Evolutionary conservation across 2,797 vertebrate species (phyloP).

Genomic region (Anguilla marmorata): DNA sequence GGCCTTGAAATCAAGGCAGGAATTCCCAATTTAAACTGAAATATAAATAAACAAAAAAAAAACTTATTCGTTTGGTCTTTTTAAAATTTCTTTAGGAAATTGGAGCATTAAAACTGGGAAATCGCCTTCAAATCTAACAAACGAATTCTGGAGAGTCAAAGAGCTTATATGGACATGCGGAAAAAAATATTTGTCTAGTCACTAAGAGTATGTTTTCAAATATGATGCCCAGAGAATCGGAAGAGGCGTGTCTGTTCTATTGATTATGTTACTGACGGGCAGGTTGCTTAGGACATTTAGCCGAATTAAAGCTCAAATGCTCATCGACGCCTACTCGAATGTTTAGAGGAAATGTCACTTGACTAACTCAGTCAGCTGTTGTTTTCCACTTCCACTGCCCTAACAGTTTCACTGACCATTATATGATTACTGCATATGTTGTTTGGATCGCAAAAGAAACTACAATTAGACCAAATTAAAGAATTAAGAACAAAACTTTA

Average conservation of each 20-base stretch:
- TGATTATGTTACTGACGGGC: constrained; percentile 8
- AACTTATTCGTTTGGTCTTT: too few relatives aligned
- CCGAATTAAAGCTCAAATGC: background rate
- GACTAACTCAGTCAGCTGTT: constrained; percentile 4
- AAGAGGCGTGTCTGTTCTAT: background rate
- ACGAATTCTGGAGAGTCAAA: background rate
- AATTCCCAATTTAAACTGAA: background rate
- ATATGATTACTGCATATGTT: background rate
- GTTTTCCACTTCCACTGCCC: background rate
- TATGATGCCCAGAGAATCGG: background rate
- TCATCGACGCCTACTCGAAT: constrained; percentile 1
- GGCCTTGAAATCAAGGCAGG: background rate
- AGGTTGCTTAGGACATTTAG: constrained; percentile 25
- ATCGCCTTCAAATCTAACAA: background rate
- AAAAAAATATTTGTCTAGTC: background rate
- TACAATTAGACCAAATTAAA: background rate
- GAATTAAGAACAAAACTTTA: background rate
- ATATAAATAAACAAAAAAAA: background rate
- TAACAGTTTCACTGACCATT: background rate
- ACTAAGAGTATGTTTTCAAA: background rate
- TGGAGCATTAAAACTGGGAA: background rate
- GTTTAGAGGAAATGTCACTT: constrained; percentile 23
- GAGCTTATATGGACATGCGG: background rate
- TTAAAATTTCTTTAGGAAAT: background rate
- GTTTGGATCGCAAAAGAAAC: background rate